A percentile compares a stretch with the other conserved stretches of the same genome.
Evolutionary conservation across 92 coral and sea anemone genomes (phyloP).

Genomic region (Paragorgia papillata): DNA sequence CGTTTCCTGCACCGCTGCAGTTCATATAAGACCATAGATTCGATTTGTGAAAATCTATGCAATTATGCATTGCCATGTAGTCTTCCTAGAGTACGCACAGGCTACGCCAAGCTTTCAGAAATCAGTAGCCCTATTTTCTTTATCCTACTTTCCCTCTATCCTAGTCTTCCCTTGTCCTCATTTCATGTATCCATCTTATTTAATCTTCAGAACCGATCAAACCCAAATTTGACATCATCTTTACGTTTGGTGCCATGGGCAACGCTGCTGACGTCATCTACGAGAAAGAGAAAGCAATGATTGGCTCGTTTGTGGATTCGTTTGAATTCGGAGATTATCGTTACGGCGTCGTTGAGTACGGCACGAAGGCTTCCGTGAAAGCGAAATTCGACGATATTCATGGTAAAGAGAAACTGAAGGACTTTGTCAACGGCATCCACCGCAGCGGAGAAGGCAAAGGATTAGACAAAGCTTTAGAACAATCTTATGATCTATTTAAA

Average conservation of each 20-base stretch:
- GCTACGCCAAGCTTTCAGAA: too few relatives aligned
- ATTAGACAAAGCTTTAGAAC: conserved; percentile 39
- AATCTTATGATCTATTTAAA: conserved; percentile 33
- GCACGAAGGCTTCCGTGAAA: conserved; percentile 37
- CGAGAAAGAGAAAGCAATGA: conserved; percentile 35
- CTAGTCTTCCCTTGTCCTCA: neutral
- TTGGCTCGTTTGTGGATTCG: conserved; percentile 41
- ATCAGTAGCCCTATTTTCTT: too few relatives aligned
- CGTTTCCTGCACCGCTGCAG: too few relatives aligned
- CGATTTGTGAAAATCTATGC: too few relatives aligned
- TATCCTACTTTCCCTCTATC: too few relatives aligned
- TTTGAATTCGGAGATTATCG: conserved; percentile 48
- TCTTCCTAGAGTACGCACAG: too few relatives aligned
- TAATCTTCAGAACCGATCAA: conserved; percentile 19
- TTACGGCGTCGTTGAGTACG: conserved; percentile 44
- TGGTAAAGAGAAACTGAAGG: conserved; percentile 24
- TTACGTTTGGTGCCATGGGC: conserved; percentile 43
- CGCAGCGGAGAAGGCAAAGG: conserved; percentile 47
- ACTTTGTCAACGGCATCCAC: conserved; percentile 33
- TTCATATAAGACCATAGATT: too few relatives aligned
- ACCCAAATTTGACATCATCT: conserved; percentile 38
- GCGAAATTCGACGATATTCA: conserved; percentile 40
- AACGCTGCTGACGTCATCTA: conserved; percentile 45
- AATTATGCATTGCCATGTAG: too few relatives aligned
- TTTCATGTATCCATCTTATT: neutral